Evolutionary conservation across 37 sponge, comb jelly and placozoan species (phyloP), one percentile per base, ranked within the genome.

Genomic region (Eunapius fragilis): DNA sequence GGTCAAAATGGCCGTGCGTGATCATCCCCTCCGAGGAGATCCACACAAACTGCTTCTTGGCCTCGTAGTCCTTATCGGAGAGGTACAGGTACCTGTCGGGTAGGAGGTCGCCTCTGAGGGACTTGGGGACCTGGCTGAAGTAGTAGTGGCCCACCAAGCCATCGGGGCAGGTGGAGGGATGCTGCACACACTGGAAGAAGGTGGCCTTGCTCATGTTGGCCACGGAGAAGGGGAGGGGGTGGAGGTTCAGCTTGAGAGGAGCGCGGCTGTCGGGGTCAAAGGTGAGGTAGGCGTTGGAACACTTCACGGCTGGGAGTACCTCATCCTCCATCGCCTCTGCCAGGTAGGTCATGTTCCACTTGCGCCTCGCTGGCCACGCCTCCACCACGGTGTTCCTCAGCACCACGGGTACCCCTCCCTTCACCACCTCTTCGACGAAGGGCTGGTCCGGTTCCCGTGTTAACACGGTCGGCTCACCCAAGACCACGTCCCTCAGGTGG

Each of bases 1-100:
- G 95, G 78, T 96, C 97, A 85, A 96, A 94, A 69, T 96, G 97
- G 17, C 74, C 77, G 74, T 96, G 97, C 2, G 97, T 96, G 75
- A 94, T 92, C 95, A 96, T 92, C 9, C 94, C 93, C 28, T 93
- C 37, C 2, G 97, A 96, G 12, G 97, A 96, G 36, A 96, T 80
- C 97, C 97, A 96, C 47, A 96, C 47, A 78, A 94, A 96, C 80
- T 96, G 97, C 27, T 78, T 91, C 36, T 37, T 68, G 7, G 84
- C 71, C 24, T 84, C 26, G 47, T 67, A 50, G 80, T 96, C 97
- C 35, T 78, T 71, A 10, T 84, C 30, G 10, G 93, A 85, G 68
- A 76, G 67, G 81, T 90, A 96, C 10, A 96, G 73, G 2, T 82
- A 35, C 3, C 71, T 23, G 31, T 87, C 73, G 27, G 93, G 91